These are phyloP conservation scores for Procapra przewalskii DNA, from an alignment of 2,113 vertebrate species.

Conservation along the genomic window DNA sequence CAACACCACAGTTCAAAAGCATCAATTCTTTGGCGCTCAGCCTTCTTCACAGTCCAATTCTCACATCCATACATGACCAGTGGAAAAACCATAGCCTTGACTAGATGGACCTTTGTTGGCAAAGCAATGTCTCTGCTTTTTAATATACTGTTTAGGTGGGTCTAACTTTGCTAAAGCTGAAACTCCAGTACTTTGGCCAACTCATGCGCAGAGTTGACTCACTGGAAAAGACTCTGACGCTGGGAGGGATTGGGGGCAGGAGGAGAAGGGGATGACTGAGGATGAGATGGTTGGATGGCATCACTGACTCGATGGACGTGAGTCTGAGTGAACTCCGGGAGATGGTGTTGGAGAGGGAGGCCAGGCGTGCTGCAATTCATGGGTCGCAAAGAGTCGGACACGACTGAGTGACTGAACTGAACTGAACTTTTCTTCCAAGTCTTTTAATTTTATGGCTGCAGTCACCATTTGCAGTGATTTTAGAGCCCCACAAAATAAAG, in stretches of 20 bases:
- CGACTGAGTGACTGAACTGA: no score
- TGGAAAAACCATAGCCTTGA: background rate
- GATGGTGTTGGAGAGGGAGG: no score
- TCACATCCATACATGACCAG: background rate
- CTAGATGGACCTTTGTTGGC: accelerated
- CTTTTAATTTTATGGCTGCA: background rate
- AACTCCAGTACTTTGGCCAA: no score
- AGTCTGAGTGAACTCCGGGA: no score
- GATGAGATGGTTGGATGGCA: no score
- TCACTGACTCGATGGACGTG: no score
- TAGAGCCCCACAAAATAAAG: background rate
- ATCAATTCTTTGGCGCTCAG: accelerated
- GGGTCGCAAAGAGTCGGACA: no score
- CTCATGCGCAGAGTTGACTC: no score
- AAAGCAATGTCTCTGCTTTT: background rate
- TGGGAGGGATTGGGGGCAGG: no score
- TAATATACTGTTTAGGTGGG: background rate
- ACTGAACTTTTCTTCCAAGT: background rate
- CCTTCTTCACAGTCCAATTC: background rate
- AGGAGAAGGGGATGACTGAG: no score
- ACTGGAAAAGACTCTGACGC: no score
- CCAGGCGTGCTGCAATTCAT: no score
- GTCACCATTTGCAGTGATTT: background rate
- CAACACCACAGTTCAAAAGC: background rate
- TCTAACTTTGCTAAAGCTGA: background rate